These are phyloP conservation scores for Subacronicta megacephala DNA, from an alignment of 2,888 invertebrate genomes.

Conservation along the genomic window DNA sequence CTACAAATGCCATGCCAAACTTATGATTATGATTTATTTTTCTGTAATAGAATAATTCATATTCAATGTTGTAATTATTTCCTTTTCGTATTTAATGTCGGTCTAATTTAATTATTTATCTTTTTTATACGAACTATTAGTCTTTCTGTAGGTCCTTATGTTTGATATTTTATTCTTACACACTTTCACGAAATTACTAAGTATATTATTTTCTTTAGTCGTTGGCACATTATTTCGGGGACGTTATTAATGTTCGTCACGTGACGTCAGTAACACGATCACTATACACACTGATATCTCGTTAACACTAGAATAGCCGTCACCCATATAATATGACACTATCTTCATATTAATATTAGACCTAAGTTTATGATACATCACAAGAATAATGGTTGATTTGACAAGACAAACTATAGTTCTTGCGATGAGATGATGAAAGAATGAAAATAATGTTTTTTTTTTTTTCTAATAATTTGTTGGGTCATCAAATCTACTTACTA, in stretches of 20 bases:
- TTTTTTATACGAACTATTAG: not conserved
- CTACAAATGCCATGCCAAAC: too few relatives aligned
- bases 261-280: slow-evolving; percentile 53
- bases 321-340: slow-evolving; percentile 13
- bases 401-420: slow-evolving; percentile 5
- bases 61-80: too few relatives aligned
- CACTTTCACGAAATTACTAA: slow-evolving; percentile 9
- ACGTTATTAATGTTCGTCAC: slow-evolving; percentile 62
- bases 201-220: slow-evolving; percentile 53
- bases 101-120: too few relatives aligned
- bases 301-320: slow-evolving; percentile 10
- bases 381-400: slow-evolving; percentile 18
- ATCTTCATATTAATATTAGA: slow-evolving; percentile 21
- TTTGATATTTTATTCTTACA: too few relatives aligned
- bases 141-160: too few relatives aligned
- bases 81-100: too few relatives aligned
- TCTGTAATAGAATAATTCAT: too few relatives aligned
- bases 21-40: too few relatives aligned
- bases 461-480: too few relatives aligned
- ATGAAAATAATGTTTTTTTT: slow-evolving; percentile 6
- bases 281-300: slow-evolving; percentile 18
- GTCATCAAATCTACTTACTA: too few relatives aligned
- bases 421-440: too few relatives aligned
- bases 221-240: slow-evolving; percentile 56
- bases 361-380: slow-evolving; percentile 26